Conservation (phyloP, 2,888 invertebrate species). For the Sarcophaga subvicina region DNA sequence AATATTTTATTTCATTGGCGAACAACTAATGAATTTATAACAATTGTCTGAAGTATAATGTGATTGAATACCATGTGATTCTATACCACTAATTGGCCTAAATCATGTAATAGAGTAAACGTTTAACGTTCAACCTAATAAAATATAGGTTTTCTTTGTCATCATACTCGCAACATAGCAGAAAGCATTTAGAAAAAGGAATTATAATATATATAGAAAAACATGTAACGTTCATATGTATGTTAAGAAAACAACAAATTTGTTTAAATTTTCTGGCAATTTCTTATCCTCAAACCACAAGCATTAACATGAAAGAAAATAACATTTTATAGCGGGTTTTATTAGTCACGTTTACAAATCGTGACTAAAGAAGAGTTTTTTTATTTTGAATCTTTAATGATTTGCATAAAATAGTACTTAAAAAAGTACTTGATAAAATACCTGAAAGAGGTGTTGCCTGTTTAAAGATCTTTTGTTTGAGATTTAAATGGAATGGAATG, state of each 20-base stretch:
- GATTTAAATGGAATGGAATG: background rate
- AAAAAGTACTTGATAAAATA: background rate
- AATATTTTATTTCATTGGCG: background rate
- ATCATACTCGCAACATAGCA: background rate
- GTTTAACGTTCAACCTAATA: background rate
- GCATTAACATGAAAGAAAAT: background rate
- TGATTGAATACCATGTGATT: background rate
- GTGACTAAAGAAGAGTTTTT: slow-evolving; percentile 67
- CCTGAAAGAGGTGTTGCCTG: background rate
- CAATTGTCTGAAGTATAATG: background rate
- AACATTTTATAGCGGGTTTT: slow-evolving; percentile 51
- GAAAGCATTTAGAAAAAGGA: background rate
- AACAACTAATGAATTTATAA: background rate
- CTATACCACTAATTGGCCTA: slow-evolving; percentile 52
- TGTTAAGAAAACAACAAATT: background rate
- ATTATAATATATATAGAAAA: background rate
- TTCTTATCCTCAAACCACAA: background rate
- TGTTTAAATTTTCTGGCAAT: slow-evolving; percentile 4
- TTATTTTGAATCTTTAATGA: slow-evolving; percentile 20
- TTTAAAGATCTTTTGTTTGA: background rate
- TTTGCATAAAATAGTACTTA: slow-evolving; percentile 13
- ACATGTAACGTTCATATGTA: slow-evolving; percentile 2
- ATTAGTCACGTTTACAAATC: slow-evolving; percentile 73
- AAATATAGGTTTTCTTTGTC: slow-evolving; percentile 16
- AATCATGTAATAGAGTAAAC: slow-evolving; percentile 17